Evolutionary conservation across 2,888 invertebrate species (phyloP).

Genomic region (Drosophila robusta): DNA sequence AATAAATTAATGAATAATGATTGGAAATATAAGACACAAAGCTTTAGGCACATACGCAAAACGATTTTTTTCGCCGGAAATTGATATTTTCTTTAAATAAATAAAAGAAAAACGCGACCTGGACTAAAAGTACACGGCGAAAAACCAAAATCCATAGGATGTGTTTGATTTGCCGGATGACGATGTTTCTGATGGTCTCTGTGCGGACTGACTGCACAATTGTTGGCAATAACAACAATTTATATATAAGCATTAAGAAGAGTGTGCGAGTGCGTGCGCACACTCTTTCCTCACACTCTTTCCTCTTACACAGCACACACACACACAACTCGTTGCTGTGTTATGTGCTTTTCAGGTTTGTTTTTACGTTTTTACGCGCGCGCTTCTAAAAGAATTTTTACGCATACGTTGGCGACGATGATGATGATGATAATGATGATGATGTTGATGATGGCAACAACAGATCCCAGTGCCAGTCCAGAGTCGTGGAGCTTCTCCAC

Average conservation of each 20-base stretch:
- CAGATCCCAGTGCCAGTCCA: conserved; percentile 60
- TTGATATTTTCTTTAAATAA: neutral
- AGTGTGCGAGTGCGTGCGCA: neutral
- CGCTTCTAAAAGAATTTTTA: conserved; percentile 68
- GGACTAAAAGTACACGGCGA: conserved; percentile 5
- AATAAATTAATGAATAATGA: neutral
- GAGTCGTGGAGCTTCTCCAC: conserved; percentile 40
- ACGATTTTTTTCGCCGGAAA: neutral
- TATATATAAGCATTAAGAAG: conserved; percentile 27
- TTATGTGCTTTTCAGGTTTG: conserved; percentile 55
- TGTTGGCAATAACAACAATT: conserved; percentile 50
- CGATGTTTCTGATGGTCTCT: conserved; percentile 17
- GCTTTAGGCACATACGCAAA: neutral
- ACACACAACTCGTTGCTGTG: conserved; percentile 29
- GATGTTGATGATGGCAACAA: conserved; percentile 46
- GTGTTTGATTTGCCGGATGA: conserved; percentile 11
- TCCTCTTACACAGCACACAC: conserved; percentile 30
- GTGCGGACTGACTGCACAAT: conserved; percentile 34
- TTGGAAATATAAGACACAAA: neutral
- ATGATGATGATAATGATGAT: conserved; percentile 15
- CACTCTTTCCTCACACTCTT: conserved; percentile 32
- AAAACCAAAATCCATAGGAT: conserved; percentile 21
- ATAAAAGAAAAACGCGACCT: neutral
- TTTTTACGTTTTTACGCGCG: conserved; percentile 71
- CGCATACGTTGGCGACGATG: conserved; percentile 51